These are phyloP conservation scores for Anagrus nilaparvatae DNA, from an alignment of 1,140 invertebrate species.

Conservation along the genomic window DNA sequence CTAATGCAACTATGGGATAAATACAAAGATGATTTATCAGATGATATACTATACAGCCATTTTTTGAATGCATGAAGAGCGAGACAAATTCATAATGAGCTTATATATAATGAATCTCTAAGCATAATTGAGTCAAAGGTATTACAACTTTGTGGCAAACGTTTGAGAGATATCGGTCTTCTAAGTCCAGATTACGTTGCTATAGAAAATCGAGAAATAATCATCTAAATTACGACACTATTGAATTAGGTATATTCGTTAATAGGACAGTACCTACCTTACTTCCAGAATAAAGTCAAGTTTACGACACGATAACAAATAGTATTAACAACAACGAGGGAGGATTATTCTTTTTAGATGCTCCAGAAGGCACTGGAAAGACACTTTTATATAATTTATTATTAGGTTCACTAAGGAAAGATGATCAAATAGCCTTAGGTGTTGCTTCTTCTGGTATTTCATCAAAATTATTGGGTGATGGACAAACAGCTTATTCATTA, in stretches of 20 bases:
- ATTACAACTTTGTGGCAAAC: no score
- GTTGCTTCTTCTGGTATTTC: no score
- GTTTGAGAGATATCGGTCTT: not conserved
- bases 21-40: conserved; percentile 4
- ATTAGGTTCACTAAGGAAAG: conserved; percentile 31
- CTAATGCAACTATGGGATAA: conserved; percentile 7
- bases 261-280: conserved; percentile 13
- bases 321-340: conserved; percentile 2
- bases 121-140: not conserved
- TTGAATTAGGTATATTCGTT: conserved; percentile 10
- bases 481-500: no score
- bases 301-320: conserved; percentile 1
- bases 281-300: conserved; percentile 5
- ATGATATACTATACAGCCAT: conserved; percentile 6
- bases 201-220: not conserved
- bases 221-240: not conserved
- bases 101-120: not conserved
- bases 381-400: conserved; percentile 24
- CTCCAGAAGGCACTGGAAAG: conserved; percentile 28
- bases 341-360: conserved; percentile 25
- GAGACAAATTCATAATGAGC: not conserved
- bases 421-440: no score
- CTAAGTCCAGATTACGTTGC: not conserved
- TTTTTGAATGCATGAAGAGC: no score
- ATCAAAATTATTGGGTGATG: no score